Base-by-base conservation (phyloP, 2,888 invertebrate genomes). In the Acleris literana region DNA sequence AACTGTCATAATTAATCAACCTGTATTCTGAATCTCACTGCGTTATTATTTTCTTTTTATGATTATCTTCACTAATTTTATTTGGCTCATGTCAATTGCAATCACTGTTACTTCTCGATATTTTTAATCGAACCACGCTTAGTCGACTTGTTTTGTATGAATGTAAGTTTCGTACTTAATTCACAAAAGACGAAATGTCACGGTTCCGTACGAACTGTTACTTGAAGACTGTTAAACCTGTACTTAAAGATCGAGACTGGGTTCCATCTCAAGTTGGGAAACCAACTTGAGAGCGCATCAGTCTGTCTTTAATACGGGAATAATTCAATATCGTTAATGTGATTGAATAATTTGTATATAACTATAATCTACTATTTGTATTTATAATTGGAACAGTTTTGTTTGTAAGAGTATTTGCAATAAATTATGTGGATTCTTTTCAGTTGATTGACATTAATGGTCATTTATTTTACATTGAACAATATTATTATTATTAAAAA, bases 161-260 rank as follows among this genome's bases (percentile, higher is more conserved):
- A 65, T 56, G 52, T 46, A 39, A 61, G 22, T 61, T 22, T 53
- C 54, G 66, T 66, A 62, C 66, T 65, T 65, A 66, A 61, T 16
- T 16, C 54, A 43, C 54, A 11, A 55, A 58, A n/a, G 20, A 29
- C 52, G 33, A 29, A 16, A 58, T 52, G 33, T 17, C 54, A 44
- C 62, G 55, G 20, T 54, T 17, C 18, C 17, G 43, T 56, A 39
- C 39, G 39, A 39, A 39, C 39, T 13, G 11, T 44, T 46, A 52
- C 57, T 55, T 61, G 52, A 66, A 66, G 57, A 56, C 60, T 65
- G 65, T 25, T 25, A 57, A n/a, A 25, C 57, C 17, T 39, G 39
- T 13, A 46, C 2, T 17, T 16, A 46, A 7, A 46, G 46, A n/a
- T 46, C 17, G 16, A 46, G 46, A n/a, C 17, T 17, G 46, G 7